These are phyloP conservation scores for Coryphaenoides rupestris DNA, from an alignment of 2,113 vertebrate genomes.

Conservation along the genomic window DNA sequence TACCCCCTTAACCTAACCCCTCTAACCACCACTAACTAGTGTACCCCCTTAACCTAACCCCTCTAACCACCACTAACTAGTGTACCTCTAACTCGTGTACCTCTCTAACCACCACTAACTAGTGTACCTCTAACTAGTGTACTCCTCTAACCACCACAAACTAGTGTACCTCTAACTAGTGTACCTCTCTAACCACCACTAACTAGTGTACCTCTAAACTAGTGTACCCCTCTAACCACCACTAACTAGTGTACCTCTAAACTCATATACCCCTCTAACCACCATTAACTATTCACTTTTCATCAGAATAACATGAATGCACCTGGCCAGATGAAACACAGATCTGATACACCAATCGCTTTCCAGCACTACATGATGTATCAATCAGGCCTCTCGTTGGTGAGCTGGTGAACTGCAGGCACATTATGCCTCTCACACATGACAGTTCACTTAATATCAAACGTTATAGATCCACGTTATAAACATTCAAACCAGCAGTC, in stretches of 20 bases:
- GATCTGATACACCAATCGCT: no score
- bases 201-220: background rate
- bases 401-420: no score
- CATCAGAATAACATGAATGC: no score
- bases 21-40: background rate
- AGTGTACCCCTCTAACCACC: conserved; percentile 54
- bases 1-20: background rate
- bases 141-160: background rate
- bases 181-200: background rate
- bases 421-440: no score
- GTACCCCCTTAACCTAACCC: background rate
- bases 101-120: background rate
- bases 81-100: conserved; percentile 20
- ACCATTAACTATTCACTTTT: background rate
- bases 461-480: no score
- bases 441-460: no score
- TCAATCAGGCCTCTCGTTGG: no score
- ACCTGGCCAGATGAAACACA: no score
- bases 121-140: background rate
- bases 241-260: background rate
- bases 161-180: conserved; percentile 56
- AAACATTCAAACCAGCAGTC: no score
- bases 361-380: no score
- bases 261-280: background rate
- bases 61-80: background rate